A percentile compares a stretch with the other conserved stretches of the same genome.
These are phyloP conservation scores for Camponotus vicinus DNA, from an alignment of 1,140 invertebrate species.

Conservation along the genomic window DNA sequence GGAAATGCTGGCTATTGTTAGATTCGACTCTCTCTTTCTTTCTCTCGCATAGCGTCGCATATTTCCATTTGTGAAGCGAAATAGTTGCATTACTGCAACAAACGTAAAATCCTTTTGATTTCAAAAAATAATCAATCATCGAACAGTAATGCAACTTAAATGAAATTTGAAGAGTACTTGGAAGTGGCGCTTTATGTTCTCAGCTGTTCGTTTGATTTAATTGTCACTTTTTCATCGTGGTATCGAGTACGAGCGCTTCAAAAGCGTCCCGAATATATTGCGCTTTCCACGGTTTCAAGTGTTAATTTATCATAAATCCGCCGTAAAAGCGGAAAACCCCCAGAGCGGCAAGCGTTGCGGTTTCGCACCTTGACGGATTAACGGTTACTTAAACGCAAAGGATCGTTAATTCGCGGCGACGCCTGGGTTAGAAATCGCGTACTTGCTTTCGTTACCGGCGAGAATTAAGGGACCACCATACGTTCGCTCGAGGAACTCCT, in stretches of 20 bases:
- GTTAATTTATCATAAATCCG: constrained; percentile 7
- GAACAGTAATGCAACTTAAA: too few relatives aligned
- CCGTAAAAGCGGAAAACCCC: constrained; percentile 22
- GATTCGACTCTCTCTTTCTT: neutral
- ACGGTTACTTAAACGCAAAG: constrained; percentile 58
- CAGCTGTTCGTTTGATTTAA: neutral
- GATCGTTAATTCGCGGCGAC: constrained; percentile 47
- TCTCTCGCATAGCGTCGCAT: neutral
- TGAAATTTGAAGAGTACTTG: too few relatives aligned
- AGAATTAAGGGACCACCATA: constrained; percentile 49
- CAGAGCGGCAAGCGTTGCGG: constrained; percentile 20
- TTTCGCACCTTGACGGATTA: constrained; percentile 58
- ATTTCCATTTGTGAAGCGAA: neutral
- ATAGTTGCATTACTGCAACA: neutral
- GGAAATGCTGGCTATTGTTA: constrained; percentile 2
- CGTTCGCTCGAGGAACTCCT: constrained; percentile 29
- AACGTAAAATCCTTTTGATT: too few relatives aligned
- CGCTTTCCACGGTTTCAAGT: neutral
- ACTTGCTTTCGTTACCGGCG: constrained; percentile 38
- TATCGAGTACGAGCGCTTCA: neutral
- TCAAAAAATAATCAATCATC: too few relatives aligned
- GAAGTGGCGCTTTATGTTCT: neutral
- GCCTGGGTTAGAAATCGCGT: constrained; percentile 24
- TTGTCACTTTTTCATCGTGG: too few relatives aligned
- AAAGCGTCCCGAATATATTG: neutral